Percentiles rank a stretch among this genome's conserved stretches.
Conservation (phyloP, 2,113 vertebrate species). For the Mystacornis crossleyi region DNA sequence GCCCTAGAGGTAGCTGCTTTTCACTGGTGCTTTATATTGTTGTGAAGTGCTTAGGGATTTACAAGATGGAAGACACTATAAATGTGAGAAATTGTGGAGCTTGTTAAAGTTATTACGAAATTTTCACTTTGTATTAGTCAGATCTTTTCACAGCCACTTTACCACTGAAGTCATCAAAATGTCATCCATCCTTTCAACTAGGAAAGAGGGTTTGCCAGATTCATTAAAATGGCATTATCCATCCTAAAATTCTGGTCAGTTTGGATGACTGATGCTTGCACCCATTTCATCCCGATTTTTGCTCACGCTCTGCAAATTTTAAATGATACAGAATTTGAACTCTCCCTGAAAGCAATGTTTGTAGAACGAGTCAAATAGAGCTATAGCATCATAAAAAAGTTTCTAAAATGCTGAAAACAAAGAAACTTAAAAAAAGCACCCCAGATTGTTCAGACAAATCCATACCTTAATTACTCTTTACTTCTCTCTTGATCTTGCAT, state of each 20-base stretch:
- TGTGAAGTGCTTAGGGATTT: constrained; percentile 56
- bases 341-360: not conserved
- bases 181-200: constrained; percentile 43
- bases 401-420: not conserved
- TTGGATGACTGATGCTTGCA: not conserved
- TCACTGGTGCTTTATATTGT: constrained; percentile 57
- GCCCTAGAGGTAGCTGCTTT: constrained; percentile 58
- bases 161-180: constrained; percentile 55
- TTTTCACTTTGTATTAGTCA: constrained; percentile 55
- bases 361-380: not conserved
- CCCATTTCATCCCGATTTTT: not conserved
- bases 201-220: not conserved
- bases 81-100: constrained; percentile 54
- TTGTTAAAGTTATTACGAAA: constrained; percentile 58
- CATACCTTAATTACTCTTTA: not conserved
- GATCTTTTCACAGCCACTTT: constrained; percentile 54
- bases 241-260: not conserved
- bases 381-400: too few relatives aligned
- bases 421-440: not conserved
- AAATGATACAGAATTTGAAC: not conserved
- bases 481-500: not conserved
- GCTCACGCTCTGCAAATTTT: not conserved
- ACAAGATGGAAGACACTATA: constrained; percentile 58
- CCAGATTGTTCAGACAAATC: not conserved
- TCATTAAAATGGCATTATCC: not conserved